Evolutionary conservation across 2,888 invertebrate species (phyloP).

Genomic region (Stictocephala bisonia): DNA sequence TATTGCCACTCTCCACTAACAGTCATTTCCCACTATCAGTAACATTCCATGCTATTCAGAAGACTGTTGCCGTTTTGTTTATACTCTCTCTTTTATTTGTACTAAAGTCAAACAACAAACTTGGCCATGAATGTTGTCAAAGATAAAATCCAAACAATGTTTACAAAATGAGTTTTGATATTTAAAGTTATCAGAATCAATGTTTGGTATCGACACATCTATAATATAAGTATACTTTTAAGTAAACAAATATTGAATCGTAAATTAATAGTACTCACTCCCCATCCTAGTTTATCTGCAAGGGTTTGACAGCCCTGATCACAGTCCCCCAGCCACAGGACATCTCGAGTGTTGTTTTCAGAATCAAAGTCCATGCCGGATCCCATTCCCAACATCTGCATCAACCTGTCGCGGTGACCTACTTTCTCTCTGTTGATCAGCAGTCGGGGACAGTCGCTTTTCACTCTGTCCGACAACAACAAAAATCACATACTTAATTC

Average conservation of each 20-base stretch:
- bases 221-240: not conserved
- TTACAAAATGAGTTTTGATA: not conserved
- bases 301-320: constrained; percentile 81
- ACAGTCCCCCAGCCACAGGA: constrained; percentile 86
- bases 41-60: too few species aligned
- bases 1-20: too few species aligned
- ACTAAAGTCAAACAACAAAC: too few species aligned
- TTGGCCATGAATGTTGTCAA: too few species aligned
- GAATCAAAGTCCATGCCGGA: constrained; percentile 78
- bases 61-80: too few species aligned
- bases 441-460: constrained; percentile 79
- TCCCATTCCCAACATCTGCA: constrained; percentile 65
- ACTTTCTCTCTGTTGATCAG: constrained; percentile 89
- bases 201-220: not conserved
- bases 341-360: constrained; percentile 74
- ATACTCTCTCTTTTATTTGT: too few species aligned
- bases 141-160: too few species aligned
- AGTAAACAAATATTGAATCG: too few species aligned
- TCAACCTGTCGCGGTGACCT: constrained; percentile 65
- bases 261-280: too few species aligned
- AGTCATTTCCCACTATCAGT: too few species aligned
- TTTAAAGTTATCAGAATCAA: not conserved
- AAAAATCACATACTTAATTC: constrained; percentile 56
- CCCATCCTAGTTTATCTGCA: constrained; percentile 84
- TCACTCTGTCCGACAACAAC: constrained; percentile 67